A percentile compares a stretch with the other conserved stretches of the same genome.
Conservation (phyloP, 2,888 invertebrate species). For the Baccha elongata region DNA sequence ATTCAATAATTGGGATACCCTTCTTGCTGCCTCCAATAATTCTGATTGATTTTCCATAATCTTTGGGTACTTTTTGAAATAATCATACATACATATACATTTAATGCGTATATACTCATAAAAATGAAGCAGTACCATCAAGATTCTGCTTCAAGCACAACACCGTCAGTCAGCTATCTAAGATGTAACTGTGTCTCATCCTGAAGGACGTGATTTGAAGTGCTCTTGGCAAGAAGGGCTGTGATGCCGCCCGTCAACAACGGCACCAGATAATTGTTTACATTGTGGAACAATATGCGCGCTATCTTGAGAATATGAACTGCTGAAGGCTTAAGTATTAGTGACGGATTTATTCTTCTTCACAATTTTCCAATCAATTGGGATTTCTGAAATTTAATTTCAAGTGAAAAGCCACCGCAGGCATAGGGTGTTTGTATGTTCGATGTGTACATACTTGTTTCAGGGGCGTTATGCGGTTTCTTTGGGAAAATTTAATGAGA, state of each 20-base stretch:
- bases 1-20: conserved; percentile 12
- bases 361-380: conserved; percentile 74
- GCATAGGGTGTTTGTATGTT: conserved; percentile 37
- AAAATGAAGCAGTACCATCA: conserved; percentile 42
- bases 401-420: conserved; percentile 67
- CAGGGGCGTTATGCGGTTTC: conserved; percentile 55
- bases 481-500: conserved; percentile 61
- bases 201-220: conserved; percentile 30
- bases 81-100: conserved; percentile 47
- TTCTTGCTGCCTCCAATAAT: conserved; percentile 13
- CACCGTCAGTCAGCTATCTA: not conserved
- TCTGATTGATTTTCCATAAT: conserved; percentile 72
- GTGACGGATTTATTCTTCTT: conserved; percentile 70
- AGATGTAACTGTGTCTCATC: not conserved
- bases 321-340: conserved; percentile 71
- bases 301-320: conserved; percentile 67
- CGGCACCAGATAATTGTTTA: conserved; percentile 55
- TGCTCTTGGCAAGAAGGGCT: conserved; percentile 20
- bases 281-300: conserved; percentile 66
- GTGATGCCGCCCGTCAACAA: conserved; percentile 11
- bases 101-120: conserved; percentile 55
- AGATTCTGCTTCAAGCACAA: not conserved
- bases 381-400: conserved; percentile 73
- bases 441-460: conserved; percentile 26
- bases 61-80: conserved; percentile 48